phyloP scores from a whole-genome alignment of 2,797 vertebrate species.

The Karalla daura region DNA sequence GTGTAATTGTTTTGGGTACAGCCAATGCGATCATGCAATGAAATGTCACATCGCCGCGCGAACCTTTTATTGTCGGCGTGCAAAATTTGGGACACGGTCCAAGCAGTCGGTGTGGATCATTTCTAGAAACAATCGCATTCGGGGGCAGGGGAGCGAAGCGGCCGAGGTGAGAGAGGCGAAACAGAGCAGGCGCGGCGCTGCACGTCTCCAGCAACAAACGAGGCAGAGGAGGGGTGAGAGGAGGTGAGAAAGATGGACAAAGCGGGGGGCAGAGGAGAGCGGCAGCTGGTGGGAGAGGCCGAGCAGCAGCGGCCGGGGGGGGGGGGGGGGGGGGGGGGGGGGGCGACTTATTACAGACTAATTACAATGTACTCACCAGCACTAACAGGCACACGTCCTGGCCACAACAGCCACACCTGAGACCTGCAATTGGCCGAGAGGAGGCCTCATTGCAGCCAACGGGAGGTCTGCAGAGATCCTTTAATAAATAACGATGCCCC shows the following conservation, averaged over 20 bases:
- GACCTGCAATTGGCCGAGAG: constrained; percentile 86
- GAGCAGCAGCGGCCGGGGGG: constrained; percentile 38
- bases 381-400: constrained; percentile 90
- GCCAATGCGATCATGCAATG: no score
- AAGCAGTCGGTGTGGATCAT: no score
- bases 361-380: constrained; percentile 91
- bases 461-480: constrained; percentile 84
- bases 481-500: constrained; percentile 84
- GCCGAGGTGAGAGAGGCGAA: neutral
- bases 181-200: neutral
- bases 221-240: constrained; percentile 36
- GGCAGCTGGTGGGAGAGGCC: constrained; percentile 60
- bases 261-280: constrained; percentile 41
- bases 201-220: constrained; percentile 6
- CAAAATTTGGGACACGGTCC: no score
- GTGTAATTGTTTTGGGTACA: neutral
- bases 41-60: no score
- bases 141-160: neutral
- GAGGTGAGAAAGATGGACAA: constrained; percentile 63
- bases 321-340: constrained; percentile 66
- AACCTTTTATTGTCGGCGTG: no score
- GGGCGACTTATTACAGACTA: constrained; percentile 91
- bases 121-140: no score
- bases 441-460: constrained; percentile 91
- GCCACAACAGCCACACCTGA: constrained; percentile 92